Percentiles rank a stretch among this genome's conserved stretches.
phyloP scores from a whole-genome alignment of 1,140 invertebrate genomes.

The Rhynchophorus ferrugineus region DNA sequence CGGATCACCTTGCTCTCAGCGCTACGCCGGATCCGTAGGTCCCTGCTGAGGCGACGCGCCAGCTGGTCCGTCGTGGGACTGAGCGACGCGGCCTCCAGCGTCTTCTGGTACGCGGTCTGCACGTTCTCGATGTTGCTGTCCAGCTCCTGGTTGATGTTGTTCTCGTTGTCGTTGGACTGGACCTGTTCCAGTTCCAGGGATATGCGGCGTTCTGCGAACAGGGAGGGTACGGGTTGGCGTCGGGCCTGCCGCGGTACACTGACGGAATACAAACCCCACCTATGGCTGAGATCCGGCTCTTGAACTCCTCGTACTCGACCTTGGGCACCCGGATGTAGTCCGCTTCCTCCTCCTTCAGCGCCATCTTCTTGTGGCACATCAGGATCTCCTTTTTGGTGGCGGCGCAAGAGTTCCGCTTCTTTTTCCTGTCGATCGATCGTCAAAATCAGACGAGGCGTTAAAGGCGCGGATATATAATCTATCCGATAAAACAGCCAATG shows the following conservation, averaged over 20 bases:
- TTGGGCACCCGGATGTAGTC: conserved; percentile 63
- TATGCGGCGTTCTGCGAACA: conserved; percentile 49
- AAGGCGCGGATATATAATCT: too few species aligned
- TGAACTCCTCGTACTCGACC: conserved; percentile 66
- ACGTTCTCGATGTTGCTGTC: conserved; percentile 44
- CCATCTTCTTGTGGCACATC: conserved; percentile 1
- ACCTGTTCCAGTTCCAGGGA: conserved; percentile 58
- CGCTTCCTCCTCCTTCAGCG: conserved; percentile 33
- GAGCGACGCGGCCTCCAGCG: conserved; percentile 55
- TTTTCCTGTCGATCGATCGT: conserved; percentile 18
- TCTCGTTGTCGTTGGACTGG: conserved; percentile 21
- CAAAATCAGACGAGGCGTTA: too few species aligned
- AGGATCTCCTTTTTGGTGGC: conserved; percentile 7
- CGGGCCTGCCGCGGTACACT: neutral
- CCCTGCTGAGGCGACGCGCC: conserved; percentile 58
- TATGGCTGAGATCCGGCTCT: conserved; percentile 61
- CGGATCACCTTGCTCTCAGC: conserved; percentile 63
- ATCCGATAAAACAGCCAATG: too few species aligned
- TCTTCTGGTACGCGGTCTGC: conserved; percentile 63
- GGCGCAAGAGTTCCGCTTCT: conserved; percentile 29
- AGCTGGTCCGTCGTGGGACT: conserved; percentile 59
- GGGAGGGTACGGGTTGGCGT: too few species aligned
- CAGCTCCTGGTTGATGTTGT: conserved; percentile 9
- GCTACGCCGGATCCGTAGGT: conserved; percentile 62
- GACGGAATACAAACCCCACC: neutral